A percentile compares a stretch with the other conserved stretches of the same genome.
phyloP scores from a whole-genome alignment of 2,113 vertebrate genomes.

The Dascyllus trimaculatus region DNA sequence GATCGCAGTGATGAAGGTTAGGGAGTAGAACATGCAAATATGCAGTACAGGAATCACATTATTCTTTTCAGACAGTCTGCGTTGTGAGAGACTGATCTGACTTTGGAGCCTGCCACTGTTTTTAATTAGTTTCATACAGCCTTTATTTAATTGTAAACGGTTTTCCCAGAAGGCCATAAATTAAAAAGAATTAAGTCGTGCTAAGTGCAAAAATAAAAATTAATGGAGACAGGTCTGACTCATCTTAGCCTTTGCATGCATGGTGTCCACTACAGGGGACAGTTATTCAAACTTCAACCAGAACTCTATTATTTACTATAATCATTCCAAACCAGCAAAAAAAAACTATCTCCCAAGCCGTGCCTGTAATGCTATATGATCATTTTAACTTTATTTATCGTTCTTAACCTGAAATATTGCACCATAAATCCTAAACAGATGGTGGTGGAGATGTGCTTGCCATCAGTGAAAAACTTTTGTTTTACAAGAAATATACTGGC shows the following conservation, averaged over 20 bases:
- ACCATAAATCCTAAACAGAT: too few species aligned
- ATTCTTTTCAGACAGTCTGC: not conserved
- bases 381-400: too few species aligned
- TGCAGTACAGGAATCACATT: not conserved
- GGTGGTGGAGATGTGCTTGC: too few species aligned
- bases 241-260: not conserved
- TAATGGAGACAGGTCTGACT: slow-evolving; percentile 36
- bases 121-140: not conserved
- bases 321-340: too few species aligned
- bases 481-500: too few species aligned
- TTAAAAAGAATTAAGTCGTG: slow-evolving; percentile 18
- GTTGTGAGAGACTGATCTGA: not conserved
- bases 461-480: too few species aligned
- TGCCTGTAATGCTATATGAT: too few species aligned
- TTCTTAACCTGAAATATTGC: too few species aligned
- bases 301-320: too few species aligned
- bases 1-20: not conserved
- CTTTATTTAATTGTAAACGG: slow-evolving; percentile 21
- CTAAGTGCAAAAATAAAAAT: slow-evolving; percentile 31
- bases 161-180: slow-evolving; percentile 10
- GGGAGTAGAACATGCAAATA: not conserved
- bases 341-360: too few species aligned
- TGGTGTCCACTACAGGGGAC: too few species aligned
- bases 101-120: not conserved
- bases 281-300: too few species aligned